phyloP scores from a whole-genome alignment of 2,888 invertebrate species.

The Cataglyphis livida region DNA sequence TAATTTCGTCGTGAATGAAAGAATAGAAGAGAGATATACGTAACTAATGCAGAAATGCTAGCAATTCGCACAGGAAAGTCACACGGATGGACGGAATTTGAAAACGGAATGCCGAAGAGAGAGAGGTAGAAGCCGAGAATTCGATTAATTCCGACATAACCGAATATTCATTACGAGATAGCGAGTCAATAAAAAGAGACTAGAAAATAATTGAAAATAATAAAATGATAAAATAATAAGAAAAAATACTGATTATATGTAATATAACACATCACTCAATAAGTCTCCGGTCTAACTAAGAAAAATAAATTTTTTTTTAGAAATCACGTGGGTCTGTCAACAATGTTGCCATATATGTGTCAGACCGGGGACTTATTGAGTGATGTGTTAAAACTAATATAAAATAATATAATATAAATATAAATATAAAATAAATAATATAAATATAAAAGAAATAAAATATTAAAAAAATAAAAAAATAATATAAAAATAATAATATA shows the following conservation, averaged over 20 bases:
- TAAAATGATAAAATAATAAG: too few species aligned
- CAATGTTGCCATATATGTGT: too few species aligned
- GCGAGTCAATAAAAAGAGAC: background rate
- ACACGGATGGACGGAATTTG: background rate
- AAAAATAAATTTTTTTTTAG: too few species aligned
- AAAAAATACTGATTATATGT: background rate
- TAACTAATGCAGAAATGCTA: constrained; percentile 5
- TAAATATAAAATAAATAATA: too few species aligned
- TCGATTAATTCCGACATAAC: background rate
- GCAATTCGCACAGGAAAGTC: background rate
- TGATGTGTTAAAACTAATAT: too few species aligned
- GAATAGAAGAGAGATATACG: background rate
- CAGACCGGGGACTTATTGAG: too few species aligned
- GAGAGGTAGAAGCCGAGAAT: background rate
- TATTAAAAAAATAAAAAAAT: too few species aligned
- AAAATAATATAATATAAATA: too few species aligned
- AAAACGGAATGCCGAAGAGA: background rate
- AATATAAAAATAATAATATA: too few species aligned
- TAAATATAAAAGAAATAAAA: too few species aligned
- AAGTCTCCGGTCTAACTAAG: too few species aligned
- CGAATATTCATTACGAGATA: background rate
- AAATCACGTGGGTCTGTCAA: too few species aligned
- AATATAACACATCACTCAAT: background rate
- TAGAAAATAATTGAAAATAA: background rate
- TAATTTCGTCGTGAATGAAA: constrained; percentile 43